Conservation (phyloP, 2,113 vertebrate species). For the Oenanthe melanoleuca region DNA sequence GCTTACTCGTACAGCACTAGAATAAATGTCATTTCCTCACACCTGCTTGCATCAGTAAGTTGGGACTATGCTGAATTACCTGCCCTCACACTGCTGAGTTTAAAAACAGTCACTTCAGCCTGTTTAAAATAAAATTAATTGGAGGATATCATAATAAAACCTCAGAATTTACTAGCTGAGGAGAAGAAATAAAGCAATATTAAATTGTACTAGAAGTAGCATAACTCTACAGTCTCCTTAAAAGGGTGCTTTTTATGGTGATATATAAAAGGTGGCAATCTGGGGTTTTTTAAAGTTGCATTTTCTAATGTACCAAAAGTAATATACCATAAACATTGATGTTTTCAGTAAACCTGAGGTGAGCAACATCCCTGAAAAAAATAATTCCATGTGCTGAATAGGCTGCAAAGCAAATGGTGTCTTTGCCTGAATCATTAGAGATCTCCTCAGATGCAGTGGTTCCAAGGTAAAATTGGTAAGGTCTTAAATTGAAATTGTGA, state of each 20-base stretch:
- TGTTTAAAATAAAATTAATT: neutral
- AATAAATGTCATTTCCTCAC: neutral
- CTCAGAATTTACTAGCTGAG: neutral
- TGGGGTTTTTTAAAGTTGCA: neutral
- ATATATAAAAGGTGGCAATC: neutral
- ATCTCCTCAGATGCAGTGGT: neutral
- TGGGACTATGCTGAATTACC: neutral
- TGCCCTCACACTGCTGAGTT: neutral
- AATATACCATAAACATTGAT: neutral
- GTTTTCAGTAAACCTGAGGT: neutral
- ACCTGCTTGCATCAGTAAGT: neutral
- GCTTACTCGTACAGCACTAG: neutral
- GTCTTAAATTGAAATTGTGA: neutral
- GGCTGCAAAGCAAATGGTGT: neutral
- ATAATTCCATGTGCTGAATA: neutral
- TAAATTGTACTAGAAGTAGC: neutral
- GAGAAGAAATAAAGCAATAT: neutral
- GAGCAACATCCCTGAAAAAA: neutral
- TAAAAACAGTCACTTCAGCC: neutral
- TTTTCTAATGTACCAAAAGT: neutral
- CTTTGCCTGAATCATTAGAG: neutral
- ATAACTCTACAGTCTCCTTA: neutral
- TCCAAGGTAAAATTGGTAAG: slow-evolving; percentile 5
- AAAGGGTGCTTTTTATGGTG: neutral
- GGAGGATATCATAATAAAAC: neutral